Base-by-base conservation (phyloP, 2,888 invertebrate species). In the Cheilosia impressa region DNA sequence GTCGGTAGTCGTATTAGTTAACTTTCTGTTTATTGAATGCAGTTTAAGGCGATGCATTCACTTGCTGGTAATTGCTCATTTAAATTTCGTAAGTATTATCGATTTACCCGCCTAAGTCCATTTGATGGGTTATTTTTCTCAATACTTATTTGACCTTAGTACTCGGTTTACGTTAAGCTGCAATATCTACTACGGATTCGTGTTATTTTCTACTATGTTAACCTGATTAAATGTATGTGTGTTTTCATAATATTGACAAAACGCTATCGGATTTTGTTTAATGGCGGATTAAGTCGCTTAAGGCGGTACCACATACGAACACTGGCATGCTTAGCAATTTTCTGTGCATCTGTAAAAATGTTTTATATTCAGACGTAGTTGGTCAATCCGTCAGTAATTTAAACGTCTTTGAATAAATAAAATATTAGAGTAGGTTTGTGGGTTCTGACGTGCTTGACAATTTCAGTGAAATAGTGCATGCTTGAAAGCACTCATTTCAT, bases 141-240 rank as follows among this genome's bases (percentile, higher is more conserved):
- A 43, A 50, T 38, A 38, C 52, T 52, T 4, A 19, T 41, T 41
- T 45, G 53, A 31, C 43, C 19, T 6, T 10, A 15, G 31, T 24
- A 58, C 62, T 22, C 19, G 52, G 17, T 72, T 72, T 52, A 17
- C 15, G 4, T n/a, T 52, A 17, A 60, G 15, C 19, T 53, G 53
- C 62, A 31, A 52, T 15, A 53, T 53, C 19, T 13, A 19, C 17
- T 43, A 62, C 31, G 63, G 62, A 63, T 63, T 63, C 73, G 55
- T 63, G 45, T 27, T 45, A 53, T 55, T 63, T 45, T 45, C 45
- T 55, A 38, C 19, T 22, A 17, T 63, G 63, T 55, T 47, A 38
- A 55, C 45, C 17, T 63, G 55, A n/a, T 62, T 62, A 62, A 52
- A 24, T 24, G 24, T 24, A 19, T 38, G 22, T 72, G 41, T 41